Evolutionary conservation across 2,888 invertebrate species (phyloP), one percentile per base, ranked within the genome.

Genomic region (Drosophila meridiana): DNA sequence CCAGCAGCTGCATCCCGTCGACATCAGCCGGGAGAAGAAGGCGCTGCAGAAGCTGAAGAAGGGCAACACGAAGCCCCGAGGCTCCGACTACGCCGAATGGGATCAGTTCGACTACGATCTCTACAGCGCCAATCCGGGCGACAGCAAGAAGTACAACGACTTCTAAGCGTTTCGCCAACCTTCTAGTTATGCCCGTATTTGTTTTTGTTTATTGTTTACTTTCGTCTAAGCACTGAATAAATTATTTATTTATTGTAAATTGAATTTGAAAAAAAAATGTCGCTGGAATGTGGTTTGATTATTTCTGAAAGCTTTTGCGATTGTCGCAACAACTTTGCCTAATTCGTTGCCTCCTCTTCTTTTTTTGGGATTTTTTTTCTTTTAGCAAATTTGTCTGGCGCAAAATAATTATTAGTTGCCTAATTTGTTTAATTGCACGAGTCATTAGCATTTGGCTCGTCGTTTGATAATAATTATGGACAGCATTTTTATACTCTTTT

Each of bases 61-160:
- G 75, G 91, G 89, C 52, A 73, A 57, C 8, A 80, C 92, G 2
- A 59, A 76, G 66, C 87, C 92, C 3, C 77, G 85, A 2, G 89
- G 82, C 14, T 30, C 80, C 4, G 80, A 78, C 4, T 86, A 84
- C 34, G 80, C 82, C 58, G 83, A 91, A 68, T 92, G 92, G 91
- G 92, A 92, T 69, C 90, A 91, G 40, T 92, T 92, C 63, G 93
- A 93, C 77, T 92, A 92, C 64, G 92, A 92, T 78, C 81, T 88
- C 26, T 91, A 90, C 66, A 86, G 91, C 63, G 80, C 79, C 0
- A 85, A 91, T 72, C 91, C 92, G 26, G 84, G 76, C n/a, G 78
- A 81, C 6, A 80, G 47, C 65, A 78, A 87, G 55, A 90, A 90
- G 72, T 80, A 83, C 58, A 47, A 72, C 60, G 85, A 82, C 59